A percentile compares a stretch with the other conserved stretches of the same genome.
Conservation (phyloP, 2,888 invertebrate genomes). For the Nasonovia ribisnigri region DNA sequence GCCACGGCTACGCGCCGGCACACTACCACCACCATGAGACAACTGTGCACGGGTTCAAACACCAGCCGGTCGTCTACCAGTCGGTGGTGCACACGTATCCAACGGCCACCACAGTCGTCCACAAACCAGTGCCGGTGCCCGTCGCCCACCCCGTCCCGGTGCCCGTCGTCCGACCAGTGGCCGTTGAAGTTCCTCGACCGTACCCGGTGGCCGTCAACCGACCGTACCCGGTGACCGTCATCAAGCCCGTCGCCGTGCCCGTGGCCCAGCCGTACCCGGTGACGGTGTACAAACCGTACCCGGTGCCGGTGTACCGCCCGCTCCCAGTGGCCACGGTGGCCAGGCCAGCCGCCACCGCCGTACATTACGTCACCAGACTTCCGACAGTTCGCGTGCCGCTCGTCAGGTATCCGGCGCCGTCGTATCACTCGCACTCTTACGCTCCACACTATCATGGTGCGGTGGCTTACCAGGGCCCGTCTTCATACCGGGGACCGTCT, state of each 20-base stretch:
- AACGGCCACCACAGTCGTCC: constrained; percentile 59
- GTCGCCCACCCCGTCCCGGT: constrained; percentile 59
- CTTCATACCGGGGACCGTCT: background rate
- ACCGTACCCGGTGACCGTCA: constrained; percentile 55
- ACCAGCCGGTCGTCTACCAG: constrained; percentile 56
- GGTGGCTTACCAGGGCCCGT: background rate
- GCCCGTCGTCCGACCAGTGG: constrained; percentile 44
- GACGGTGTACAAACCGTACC: constrained; percentile 59
- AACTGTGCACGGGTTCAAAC: constrained; percentile 12
- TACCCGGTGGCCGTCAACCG: constrained; percentile 56
- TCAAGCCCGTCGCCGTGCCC: constrained; percentile 55
- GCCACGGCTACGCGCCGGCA: background rate
- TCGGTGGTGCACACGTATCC: constrained; percentile 59
- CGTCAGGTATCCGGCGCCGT: constrained; percentile 25
- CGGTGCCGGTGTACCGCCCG: constrained; percentile 59
- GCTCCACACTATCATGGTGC: constrained; percentile 1
- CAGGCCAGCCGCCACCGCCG: constrained; percentile 13
- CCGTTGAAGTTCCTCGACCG: constrained; percentile 55
- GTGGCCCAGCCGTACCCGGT: constrained; percentile 62
- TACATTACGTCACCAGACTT: constrained; percentile 7
- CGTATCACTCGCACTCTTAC: constrained; percentile 19
- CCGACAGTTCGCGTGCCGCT: constrained; percentile 40
- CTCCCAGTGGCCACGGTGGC: background rate
- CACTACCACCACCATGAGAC: background rate
- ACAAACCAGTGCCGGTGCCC: constrained; percentile 54